Evolutionary conservation across 2,888 invertebrate species (phyloP).

Genomic region (Chrysolina americana): DNA sequence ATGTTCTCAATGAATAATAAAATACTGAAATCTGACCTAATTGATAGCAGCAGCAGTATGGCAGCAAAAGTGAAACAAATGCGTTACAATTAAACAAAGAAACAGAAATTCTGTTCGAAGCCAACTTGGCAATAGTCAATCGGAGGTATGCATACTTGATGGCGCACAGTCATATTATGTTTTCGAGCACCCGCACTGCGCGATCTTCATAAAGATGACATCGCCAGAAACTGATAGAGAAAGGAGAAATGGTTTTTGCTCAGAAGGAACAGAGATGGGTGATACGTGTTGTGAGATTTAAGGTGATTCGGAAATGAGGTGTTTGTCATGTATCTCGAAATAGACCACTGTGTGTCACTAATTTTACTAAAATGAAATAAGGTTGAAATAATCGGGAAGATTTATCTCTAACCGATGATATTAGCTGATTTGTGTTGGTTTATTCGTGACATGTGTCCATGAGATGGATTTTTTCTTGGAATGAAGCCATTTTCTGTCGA

Average conservation of each 20-base stretch:
- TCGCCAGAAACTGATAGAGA: constrained; percentile 5
- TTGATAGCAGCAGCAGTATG: background rate
- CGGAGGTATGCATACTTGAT: constrained; percentile 60
- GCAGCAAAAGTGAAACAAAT: constrained; percentile 23
- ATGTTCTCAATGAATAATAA: background rate
- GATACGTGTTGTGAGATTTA: constrained; percentile 35
- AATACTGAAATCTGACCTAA: background rate
- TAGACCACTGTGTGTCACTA: constrained; percentile 42
- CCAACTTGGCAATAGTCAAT: constrained; percentile 58
- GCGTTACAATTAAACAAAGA: constrained; percentile 43
- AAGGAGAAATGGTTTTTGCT: background rate
- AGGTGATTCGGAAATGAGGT: constrained; percentile 45
- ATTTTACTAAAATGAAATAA: constrained; percentile 39
- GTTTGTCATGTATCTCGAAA: constrained; percentile 41
- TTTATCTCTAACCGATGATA: constrained; percentile 27
- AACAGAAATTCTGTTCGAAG: constrained; percentile 44
- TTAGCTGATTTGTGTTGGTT: constrained; percentile 13
- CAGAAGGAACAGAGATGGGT: constrained; percentile 10
- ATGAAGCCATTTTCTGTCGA: background rate
- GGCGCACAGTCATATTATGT: constrained; percentile 50
- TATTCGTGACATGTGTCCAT: constrained; percentile 15
- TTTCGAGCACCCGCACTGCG: constrained; percentile 53
- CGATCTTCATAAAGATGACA: background rate
- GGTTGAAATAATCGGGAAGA: constrained; percentile 36
- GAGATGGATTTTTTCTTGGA: constrained; percentile 6